Evolutionary conservation across 2,888 invertebrate genomes (phyloP), one percentile per base, ranked within the genome.

Genomic region (Pecten maximus): DNA sequence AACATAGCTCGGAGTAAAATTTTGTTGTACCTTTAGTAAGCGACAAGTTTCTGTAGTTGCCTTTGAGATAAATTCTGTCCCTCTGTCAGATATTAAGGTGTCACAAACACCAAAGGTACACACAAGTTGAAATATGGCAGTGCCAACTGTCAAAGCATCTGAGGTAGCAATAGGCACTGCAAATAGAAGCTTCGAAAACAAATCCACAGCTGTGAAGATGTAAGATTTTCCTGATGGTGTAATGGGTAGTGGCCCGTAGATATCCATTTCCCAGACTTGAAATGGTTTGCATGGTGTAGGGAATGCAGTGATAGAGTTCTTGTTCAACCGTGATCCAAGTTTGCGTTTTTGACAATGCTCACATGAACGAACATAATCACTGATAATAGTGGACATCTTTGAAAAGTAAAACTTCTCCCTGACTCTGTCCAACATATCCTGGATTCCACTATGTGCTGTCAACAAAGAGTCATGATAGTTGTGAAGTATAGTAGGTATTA

Each of bases 381-480:
- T 40, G 12, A 87, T 87, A 87, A 87, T 87, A 50, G 16, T 19
- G 2, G 50, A 74, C 28, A 74, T 74, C 28, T 28, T 74, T 74
- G 87, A 40, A 35, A 87, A 87, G 40, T 40, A 40, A 40, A 40
- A 87, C 19, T 87, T 40, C 40, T 40, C 40, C 1, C 40, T 10
- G 23, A 87, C 87, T 40, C 40, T 16, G 87, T 87, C 40, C 23
- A 40, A 23, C 87, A 40, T 87, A 35, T 40, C 40, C 40, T 87
- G 87, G 15, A 87, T 87, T 40, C 87, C 87, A 40, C 87, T 40
- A 87, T 87, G 87, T 40, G 40, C 87, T 40, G 40, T 40, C 87
- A 87, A n/a, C 10, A 87, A 40, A n/a, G 40, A 87, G 40, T 87
- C 87, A 40, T 87, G 87, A 40, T 87, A 87, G 40, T 40, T 40